Conservation (phyloP, 2,113 vertebrate species). For the Macaca mulatta region DNA sequence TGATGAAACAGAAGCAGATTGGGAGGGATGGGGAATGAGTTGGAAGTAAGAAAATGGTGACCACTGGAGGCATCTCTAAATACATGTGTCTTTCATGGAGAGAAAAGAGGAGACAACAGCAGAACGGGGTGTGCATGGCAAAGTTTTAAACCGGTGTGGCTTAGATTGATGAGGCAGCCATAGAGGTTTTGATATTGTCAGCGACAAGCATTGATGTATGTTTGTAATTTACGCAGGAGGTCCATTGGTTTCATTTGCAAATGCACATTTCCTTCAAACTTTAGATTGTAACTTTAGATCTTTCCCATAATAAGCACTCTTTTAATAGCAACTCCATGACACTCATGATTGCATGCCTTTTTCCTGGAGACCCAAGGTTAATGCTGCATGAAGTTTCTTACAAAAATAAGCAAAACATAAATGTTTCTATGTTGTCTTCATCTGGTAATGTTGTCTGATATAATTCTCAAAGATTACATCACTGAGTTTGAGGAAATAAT, state of each 20-base stretch:
- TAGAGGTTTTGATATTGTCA: background rate
- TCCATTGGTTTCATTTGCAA: background rate
- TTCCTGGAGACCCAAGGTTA: slow-evolving; percentile 1
- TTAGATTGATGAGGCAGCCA: background rate
- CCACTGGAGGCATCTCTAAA: background rate
- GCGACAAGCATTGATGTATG: background rate
- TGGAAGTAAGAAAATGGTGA: background rate
- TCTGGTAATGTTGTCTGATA: slow-evolving; percentile 8
- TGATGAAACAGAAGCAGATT: background rate
- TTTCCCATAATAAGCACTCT: background rate
- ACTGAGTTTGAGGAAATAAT: slow-evolving; percentile 35
- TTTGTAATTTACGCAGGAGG: background rate
- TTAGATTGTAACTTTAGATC: background rate
- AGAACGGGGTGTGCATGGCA: background rate
- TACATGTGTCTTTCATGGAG: too few relatives aligned
- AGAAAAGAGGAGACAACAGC: background rate
- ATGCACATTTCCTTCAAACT: background rate
- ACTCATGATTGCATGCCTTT: background rate
- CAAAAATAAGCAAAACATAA: slow-evolving; percentile 30
- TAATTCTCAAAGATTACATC: slow-evolving; percentile 40
- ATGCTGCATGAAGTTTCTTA: background rate
- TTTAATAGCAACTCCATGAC: background rate
- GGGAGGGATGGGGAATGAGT: background rate
- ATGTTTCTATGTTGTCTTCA: slow-evolving; percentile 27
- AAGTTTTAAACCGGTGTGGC: background rate